Evolutionary conservation across 2,888 invertebrate genomes (phyloP).

Genomic region (Philonicus albiceps): DNA sequence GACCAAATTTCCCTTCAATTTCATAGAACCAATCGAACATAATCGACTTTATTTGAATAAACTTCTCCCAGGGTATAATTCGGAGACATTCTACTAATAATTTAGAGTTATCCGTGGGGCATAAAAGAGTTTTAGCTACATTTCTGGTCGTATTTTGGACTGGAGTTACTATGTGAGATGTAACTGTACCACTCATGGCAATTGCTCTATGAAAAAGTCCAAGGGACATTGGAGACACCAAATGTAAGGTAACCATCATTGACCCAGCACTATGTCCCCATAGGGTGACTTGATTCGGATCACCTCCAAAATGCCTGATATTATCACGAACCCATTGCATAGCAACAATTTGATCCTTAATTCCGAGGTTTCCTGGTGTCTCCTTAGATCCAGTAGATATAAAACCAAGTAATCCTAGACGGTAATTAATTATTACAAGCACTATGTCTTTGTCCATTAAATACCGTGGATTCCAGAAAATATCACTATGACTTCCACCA

Average conservation of each 20-base stretch:
- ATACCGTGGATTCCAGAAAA: conserved; percentile 64
- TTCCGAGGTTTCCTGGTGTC: conserved; percentile 74
- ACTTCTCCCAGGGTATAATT: conserved; percentile 52
- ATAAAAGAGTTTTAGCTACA: conserved; percentile 68
- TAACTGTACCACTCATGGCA: conserved; percentile 71
- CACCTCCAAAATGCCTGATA: conserved; percentile 72
- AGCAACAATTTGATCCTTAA: conserved; percentile 75
- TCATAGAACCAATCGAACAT: conserved; percentile 60
- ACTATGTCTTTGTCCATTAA: conserved; percentile 71
- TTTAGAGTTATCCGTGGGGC: conserved; percentile 66
- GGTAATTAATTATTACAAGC: conserved; percentile 72
- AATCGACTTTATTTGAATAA: conserved; percentile 47
- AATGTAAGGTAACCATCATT: conserved; percentile 65
- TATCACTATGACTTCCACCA: conserved; percentile 49
- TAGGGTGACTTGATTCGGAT: conserved; percentile 71
- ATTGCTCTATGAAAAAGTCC: conserved; percentile 75
- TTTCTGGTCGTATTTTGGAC: conserved; percentile 66
- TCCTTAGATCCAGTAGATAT: conserved; percentile 70
- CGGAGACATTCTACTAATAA: conserved; percentile 68
- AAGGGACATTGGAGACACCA: conserved; percentile 72
- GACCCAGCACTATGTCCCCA: conserved; percentile 69
- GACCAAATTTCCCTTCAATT: conserved; percentile 71
- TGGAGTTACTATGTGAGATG: conserved; percentile 63
- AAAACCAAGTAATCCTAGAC: conserved; percentile 67
- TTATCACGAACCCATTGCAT: conserved; percentile 70